A percentile compares a stretch with the other conserved stretches of the same genome.
phyloP scores from a whole-genome alignment of 2,888 invertebrate genomes.

The Nesidiocoris tenuis region DNA sequence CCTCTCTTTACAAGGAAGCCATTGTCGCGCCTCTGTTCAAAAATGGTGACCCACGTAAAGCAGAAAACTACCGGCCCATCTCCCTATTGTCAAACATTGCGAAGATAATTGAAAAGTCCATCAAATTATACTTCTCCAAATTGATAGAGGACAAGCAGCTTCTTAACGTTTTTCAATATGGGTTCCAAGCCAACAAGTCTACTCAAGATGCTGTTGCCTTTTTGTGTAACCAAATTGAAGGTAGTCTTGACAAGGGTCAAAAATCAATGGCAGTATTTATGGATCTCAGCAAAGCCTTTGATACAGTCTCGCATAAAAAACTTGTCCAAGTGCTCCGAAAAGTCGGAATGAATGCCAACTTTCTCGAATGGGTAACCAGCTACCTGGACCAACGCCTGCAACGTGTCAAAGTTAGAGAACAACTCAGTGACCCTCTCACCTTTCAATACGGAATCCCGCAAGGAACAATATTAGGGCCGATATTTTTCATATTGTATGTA shows the following conservation, averaged over 20 bases:
- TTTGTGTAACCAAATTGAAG: not conserved
- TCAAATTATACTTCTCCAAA: conserved; percentile 10
- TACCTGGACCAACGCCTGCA: not conserved
- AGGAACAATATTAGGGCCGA: conserved; percentile 6
- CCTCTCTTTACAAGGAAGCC: conserved; percentile 13
- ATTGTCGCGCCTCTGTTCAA: conserved; percentile 18
- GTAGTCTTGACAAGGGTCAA: conserved; percentile 4
- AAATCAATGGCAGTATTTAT: conserved; percentile 22
- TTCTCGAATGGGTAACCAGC: not conserved
- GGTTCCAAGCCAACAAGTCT: conserved; percentile 10
- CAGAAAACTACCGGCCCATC: conserved; percentile 24
- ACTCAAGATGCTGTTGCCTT: conserved; percentile 11
- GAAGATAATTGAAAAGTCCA: conserved; percentile 24
- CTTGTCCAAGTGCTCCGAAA: not conserved
- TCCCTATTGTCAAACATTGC: conserved; percentile 25
- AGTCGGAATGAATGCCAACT: not conserved
- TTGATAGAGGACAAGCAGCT: conserved; percentile 9
- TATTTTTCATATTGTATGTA: too few relatives aligned
- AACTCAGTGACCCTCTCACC: not conserved
- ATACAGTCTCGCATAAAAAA: conserved; percentile 11
- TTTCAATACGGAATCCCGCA: conserved; percentile 7
- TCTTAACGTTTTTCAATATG: conserved; percentile 14
- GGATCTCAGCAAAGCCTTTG: conserved; percentile 26
- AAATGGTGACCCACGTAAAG: conserved; percentile 10
- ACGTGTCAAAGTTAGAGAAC: conserved; percentile 1